A percentile compares a stretch with the other conserved stretches of the same genome.
phyloP scores from a whole-genome alignment of 2,888 invertebrate genomes.

The Spilosoma lubricipeda region DNA sequence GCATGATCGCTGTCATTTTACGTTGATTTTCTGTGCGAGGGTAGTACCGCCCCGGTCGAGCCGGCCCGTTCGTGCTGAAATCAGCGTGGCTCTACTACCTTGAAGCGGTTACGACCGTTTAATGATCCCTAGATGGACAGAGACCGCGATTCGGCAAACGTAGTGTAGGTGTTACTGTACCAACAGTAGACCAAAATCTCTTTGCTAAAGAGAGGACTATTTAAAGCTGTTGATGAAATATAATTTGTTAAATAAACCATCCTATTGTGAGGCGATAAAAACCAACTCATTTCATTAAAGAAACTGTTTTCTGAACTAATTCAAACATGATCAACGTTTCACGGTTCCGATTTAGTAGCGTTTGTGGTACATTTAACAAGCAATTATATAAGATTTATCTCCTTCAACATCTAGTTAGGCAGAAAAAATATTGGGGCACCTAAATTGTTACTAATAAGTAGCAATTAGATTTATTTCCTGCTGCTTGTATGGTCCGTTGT shows the following conservation, averaged over 20 bases:
- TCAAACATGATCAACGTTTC: not conserved
- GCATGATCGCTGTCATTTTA: too few species aligned
- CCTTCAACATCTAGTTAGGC: slow-evolving; percentile 28
- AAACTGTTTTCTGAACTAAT: not conserved
- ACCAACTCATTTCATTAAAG: not conserved
- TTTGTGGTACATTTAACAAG: slow-evolving; percentile 29
- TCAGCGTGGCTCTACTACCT: too few species aligned
- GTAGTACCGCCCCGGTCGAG: too few species aligned
- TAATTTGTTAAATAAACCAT: not conserved
- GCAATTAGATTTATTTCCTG: slow-evolving; percentile 21
- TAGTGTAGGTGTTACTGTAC: too few species aligned
- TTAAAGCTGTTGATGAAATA: not conserved
- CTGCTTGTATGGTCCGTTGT: slow-evolving; percentile 27
- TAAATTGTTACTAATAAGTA: slow-evolving; percentile 38
- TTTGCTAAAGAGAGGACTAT: too few species aligned
- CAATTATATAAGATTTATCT: slow-evolving; percentile 29
- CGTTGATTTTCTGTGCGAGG: too few species aligned
- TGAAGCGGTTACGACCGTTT: too few species aligned
- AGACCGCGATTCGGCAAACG: too few species aligned
- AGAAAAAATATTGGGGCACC: slow-evolving; percentile 18
- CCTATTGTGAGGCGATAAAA: not conserved
- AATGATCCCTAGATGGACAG: too few species aligned
- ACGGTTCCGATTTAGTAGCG: not conserved
- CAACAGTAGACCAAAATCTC: too few species aligned
- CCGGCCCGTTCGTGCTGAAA: too few species aligned